Base-by-base conservation (phyloP, 2,797 vertebrate genomes). In the Sebastes umbrosus region DNA sequence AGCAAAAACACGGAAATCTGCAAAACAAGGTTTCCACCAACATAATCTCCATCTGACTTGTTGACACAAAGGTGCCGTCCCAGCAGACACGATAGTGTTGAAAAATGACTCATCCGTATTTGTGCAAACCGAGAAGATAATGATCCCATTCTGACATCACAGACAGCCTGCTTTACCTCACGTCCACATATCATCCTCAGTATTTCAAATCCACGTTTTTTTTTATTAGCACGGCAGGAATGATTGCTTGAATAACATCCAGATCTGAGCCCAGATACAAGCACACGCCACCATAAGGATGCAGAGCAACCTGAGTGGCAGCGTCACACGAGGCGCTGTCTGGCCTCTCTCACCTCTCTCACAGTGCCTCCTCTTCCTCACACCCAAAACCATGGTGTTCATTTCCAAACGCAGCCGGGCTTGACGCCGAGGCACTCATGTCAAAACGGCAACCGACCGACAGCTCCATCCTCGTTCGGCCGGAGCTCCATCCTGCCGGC, bases 301-400 rank as follows among this genome's bases (percentile, higher is more conserved):
- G 85, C 75, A 81, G 79, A 83, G 70, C 58, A 31, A 89, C 75
- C 76, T 73, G 75, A 85, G 82, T 80, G 86, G 77, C 82, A 84
- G 85, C 82, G 8, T 86, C 79, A 77, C 84, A 75, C 60, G n/a
- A 86, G 81, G 65, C 27, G 69, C 85, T 54, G 86, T 83, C 90
- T 82, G 85, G 84, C 83, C 83, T 82, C 82, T 58, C 93, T 94
- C 91, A 94, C 94, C 93, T 90, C 84, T 88, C 83, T 93, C 90
- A 83, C 83, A 88, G 85, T 88, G 89, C 77, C 92, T 91, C 91
- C 92, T 94, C 90, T 93, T 95, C 90, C 93, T 95, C 88, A 91
- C 84, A 76, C 82, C 85, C 85, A 91, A 74, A 85, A 84, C 89
- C 90, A 92, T 75, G 85, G 83, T 71, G 89, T 78, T 93, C 91